Evolutionary conservation across 2,888 invertebrate genomes (phyloP).

Genomic region (Orthosia gracilis): DNA sequence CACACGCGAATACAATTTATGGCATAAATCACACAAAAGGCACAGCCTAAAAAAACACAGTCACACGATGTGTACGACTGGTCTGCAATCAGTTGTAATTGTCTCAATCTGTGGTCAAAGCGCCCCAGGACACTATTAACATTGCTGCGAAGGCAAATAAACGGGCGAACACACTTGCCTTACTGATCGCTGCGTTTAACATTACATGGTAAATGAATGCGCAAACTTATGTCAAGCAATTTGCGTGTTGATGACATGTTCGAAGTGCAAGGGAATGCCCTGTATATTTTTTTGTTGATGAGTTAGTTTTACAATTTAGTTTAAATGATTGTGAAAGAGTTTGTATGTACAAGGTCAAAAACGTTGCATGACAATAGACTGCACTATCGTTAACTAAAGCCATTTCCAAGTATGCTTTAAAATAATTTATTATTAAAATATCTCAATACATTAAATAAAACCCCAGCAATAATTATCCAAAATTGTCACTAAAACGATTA

Average conservation of each 20-base stretch:
- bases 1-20: conserved; percentile 77
- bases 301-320: neutral
- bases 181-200: conserved; percentile 57
- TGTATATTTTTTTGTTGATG: conserved; percentile 15
- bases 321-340: neutral
- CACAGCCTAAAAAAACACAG: conserved; percentile 64
- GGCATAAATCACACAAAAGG: conserved; percentile 77
- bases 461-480: neutral
- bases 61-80: conserved; percentile 76
- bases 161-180: conserved; percentile 65
- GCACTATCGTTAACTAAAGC: neutral
- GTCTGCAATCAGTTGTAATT: conserved; percentile 87
- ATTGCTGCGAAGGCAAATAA: conserved; percentile 76
- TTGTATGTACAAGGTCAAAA: neutral
- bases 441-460: conserved; percentile 2
- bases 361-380: fast-evolving
- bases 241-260: conserved; percentile 48
- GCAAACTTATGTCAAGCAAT: conserved; percentile 54
- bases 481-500: conserved; percentile 34
- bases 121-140: conserved; percentile 86
- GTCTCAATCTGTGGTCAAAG: conserved; percentile 79
- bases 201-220: conserved; percentile 53
- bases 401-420: neutral
- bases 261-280: conserved; percentile 24
- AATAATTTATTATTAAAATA: neutral